A percentile compares a stretch with the other conserved stretches of the same genome.
Conservation (phyloP, 2,888 invertebrate genomes). For the Acanthosepion lycidas region DNA sequence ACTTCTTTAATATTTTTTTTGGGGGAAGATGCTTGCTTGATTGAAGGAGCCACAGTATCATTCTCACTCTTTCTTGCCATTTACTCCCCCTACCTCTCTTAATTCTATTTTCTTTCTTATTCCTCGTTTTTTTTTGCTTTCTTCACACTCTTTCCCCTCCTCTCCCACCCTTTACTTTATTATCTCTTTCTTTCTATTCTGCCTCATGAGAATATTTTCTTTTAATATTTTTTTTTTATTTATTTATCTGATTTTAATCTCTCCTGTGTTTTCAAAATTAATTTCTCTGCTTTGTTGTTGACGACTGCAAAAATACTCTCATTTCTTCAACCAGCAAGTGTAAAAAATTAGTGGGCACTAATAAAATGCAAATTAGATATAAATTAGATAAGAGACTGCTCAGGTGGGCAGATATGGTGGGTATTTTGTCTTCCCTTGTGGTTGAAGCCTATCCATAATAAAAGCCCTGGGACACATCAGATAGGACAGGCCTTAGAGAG, state of each 20-base stretch:
- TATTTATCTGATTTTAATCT: background rate
- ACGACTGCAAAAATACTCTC: background rate
- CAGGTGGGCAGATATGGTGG: background rate
- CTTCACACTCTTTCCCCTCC: background rate
- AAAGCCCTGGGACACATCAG: background rate
- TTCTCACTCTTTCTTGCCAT: background rate
- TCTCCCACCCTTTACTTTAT: background rate
- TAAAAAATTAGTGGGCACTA: conserved; percentile 16
- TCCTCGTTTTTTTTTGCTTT: background rate
- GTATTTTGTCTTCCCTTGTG: conserved; percentile 1
- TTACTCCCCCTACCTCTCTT: background rate
- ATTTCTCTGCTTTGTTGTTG: conserved; percentile 33
- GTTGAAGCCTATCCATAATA: conserved; percentile 18
- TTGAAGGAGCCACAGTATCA: background rate
- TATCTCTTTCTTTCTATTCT: background rate
- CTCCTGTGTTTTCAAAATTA: background rate
- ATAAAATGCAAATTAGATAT: background rate
- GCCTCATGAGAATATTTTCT: background rate
- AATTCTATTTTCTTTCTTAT: background rate
- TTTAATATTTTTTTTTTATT: background rate
- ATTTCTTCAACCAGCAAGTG: background rate
- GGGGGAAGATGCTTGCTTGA: background rate
- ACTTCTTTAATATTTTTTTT: too few species aligned
- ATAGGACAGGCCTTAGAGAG: background rate
- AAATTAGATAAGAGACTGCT: background rate